These are phyloP conservation scores for Tretioscincus oriximinensis DNA, from an alignment of 2,113 vertebrate species.

Conservation along the genomic window DNA sequence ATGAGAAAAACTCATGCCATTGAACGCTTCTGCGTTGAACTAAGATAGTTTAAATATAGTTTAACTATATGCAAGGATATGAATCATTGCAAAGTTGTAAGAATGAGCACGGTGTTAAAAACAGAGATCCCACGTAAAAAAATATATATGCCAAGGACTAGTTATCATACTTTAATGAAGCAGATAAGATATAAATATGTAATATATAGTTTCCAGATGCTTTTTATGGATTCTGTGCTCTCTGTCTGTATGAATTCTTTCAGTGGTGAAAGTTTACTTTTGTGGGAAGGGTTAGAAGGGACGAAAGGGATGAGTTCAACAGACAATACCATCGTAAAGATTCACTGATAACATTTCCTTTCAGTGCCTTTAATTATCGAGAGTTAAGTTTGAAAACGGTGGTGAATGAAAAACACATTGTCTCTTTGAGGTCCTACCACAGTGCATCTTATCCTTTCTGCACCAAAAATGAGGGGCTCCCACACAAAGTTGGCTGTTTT, in stretches of 20 bases:
- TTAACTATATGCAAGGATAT: neutral
- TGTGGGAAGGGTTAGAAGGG: neutral
- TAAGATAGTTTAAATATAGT: too few species aligned
- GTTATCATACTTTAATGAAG: neutral
- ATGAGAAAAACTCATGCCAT: neutral
- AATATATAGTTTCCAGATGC: fast-evolving
- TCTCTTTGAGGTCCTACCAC: neutral
- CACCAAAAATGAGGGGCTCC: neutral
- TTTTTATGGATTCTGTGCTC: neutral
- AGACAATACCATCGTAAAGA: conserved; percentile 32
- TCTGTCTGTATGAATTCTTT: fast-evolving
- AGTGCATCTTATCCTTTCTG: neutral
- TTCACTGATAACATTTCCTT: neutral
- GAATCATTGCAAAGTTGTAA: neutral
- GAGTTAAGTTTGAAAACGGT: conserved; percentile 8
- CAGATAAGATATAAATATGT: neutral
- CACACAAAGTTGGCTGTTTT: neutral
- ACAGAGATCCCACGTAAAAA: neutral
- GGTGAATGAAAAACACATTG: neutral
- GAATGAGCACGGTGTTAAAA: neutral
- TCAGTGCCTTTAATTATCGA: neutral
- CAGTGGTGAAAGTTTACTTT: neutral
- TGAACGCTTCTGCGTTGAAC: neutral
- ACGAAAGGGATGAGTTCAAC: neutral
- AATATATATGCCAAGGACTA: neutral